Evolutionary conservation across 1,140 invertebrate species (phyloP).

Genomic region (Stegodyphus mimosarum): DNA sequence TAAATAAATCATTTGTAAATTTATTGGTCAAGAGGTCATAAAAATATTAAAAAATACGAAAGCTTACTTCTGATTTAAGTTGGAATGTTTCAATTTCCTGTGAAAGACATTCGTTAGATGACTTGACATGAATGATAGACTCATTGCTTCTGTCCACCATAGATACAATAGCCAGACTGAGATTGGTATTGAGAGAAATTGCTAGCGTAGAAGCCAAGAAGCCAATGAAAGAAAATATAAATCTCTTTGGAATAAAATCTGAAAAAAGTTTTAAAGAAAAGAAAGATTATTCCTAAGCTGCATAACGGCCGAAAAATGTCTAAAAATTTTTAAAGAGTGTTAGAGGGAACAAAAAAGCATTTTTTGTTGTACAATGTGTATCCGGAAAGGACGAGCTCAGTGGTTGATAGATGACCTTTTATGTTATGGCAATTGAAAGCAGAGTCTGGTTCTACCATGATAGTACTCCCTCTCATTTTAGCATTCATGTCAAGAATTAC

Average conservation of each 20-base stretch:
- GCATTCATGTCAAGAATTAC: not conserved
- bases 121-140: not conserved
- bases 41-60: too few relatives aligned
- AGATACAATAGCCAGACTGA: constrained; percentile 6
- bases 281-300: too few relatives aligned
- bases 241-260: constrained; percentile 1
- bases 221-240: not conserved
- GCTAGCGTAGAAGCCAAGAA: not conserved
- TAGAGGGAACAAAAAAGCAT: too few relatives aligned
- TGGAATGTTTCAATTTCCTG: not conserved
- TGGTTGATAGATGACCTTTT: too few relatives aligned
- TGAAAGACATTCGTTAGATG: not conserved
- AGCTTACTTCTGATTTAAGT: not conserved
- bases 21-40: too few relatives aligned
- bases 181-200: constrained; percentile 1
- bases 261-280: not conserved
- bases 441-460: not conserved
- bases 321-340: too few relatives aligned
- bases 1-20: too few relatives aligned
- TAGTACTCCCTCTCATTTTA: not conserved
- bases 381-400: too few relatives aligned
- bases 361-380: too few relatives aligned
- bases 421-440: not conserved
- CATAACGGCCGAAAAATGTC: too few relatives aligned
- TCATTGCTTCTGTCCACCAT: constrained; percentile 9